A percentile compares a stretch with the other conserved stretches of the same genome.
phyloP scores from a whole-genome alignment of 2,888 invertebrate species.

The Acanthosepion lycidas region DNA sequence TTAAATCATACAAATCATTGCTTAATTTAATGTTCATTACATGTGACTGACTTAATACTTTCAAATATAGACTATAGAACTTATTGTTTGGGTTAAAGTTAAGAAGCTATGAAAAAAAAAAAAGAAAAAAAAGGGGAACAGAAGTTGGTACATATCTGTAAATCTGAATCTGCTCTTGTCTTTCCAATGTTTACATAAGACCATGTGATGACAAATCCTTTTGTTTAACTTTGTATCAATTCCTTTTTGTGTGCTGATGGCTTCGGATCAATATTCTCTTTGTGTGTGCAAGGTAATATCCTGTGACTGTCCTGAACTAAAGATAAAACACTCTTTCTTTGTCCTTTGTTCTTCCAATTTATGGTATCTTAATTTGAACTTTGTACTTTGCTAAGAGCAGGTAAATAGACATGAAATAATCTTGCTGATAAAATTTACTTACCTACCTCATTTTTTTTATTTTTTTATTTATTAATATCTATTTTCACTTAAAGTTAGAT shows the following conservation, averaged over 20 bases:
- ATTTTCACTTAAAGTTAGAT: no score
- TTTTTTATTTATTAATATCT: background rate
- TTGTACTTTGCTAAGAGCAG: background rate
- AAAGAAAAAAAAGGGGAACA: background rate
- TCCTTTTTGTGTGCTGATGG: background rate
- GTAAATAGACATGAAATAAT: background rate
- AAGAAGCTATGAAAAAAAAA: background rate
- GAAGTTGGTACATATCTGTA: background rate
- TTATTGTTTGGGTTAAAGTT: no score
- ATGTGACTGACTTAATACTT: background rate
- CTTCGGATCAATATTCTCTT: background rate
- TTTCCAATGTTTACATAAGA: background rate
- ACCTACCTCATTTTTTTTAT: background rate
- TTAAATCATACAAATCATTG: no score
- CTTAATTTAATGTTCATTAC: background rate
- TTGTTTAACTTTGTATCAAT: background rate
- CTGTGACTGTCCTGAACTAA: background rate
- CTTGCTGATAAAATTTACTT: background rate
- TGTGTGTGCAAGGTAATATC: background rate
- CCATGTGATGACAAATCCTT: background rate
- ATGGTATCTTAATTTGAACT: background rate
- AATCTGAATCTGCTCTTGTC: background rate
- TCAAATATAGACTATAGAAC: no score
- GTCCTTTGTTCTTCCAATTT: background rate
- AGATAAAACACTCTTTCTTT: background rate